Evolutionary conservation across 2,797 vertebrate genomes (phyloP), one percentile per base, ranked within the genome.

Genomic region (Pseudotriccus pelzelni): DNA sequence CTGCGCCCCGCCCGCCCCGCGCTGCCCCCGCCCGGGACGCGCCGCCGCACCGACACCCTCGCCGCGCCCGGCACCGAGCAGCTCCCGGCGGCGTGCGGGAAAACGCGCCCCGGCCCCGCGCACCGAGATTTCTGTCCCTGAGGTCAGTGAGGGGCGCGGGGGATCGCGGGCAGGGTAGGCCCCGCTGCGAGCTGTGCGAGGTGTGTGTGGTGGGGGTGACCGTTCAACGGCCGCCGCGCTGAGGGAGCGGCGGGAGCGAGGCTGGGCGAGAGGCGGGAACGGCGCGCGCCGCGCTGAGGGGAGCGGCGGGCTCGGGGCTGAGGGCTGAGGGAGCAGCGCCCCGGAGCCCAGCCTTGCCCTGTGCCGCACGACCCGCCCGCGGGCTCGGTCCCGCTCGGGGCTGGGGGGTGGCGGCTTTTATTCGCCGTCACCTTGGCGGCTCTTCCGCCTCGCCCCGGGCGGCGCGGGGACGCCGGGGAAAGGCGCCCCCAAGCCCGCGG

Each of bases 401-500:
- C 27, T 36, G 32, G 32, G 34, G 20, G 27, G 12, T 2, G 64
- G 36, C 10, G 30, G 73, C 88, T 92, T 90, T 94, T 90, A 87
- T 94, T 92, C 87, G 37, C 64, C 84, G 39, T 92, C 94, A 92
- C 92, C 92, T 94, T 92, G 92, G 76, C 68, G 67, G 64, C 60
- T 50, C 56, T 55, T 66, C 62, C 72, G 72, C 84, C 52, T 56
- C 56, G 43, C 32, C 47, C 37, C 60, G 63, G 67, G 82, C 47
- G 83, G 34, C 18, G 69, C 23, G 23, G 55, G 49, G 36, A 47
- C 36, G 59, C 68, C 18, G 30, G n/a, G 60, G 49, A 41, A 63
- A 67, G 14, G 72, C 46, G 74, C 67, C 84, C 47, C 66, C 72
- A 24, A 30, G 81, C 64, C 81, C 43, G 60, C 66, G 28, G 9